These are phyloP conservation scores for Sphaerophoria taeniata DNA, from an alignment of 2,888 invertebrate genomes.

Conservation along the genomic window DNA sequence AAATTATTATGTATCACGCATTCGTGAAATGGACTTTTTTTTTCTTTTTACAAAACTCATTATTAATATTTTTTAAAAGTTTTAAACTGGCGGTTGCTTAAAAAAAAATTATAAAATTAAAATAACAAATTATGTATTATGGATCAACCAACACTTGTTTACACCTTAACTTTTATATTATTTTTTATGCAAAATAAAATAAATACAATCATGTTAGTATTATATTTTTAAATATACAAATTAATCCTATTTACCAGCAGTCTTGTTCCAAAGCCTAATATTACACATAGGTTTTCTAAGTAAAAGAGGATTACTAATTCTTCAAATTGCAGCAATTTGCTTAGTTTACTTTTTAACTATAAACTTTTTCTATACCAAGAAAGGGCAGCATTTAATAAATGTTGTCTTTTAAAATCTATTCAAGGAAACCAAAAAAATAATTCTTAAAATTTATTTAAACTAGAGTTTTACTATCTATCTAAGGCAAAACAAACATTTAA, in stretches of 20 bases:
- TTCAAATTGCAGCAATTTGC: not conserved
- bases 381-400: constrained; percentile 43
- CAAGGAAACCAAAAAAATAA: constrained; percentile 9
- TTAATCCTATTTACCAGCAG: constrained; percentile 43
- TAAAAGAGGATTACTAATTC: not conserved
- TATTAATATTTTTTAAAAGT: no score
- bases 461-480: constrained; percentile 47
- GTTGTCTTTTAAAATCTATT: constrained; percentile 52
- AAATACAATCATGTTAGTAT: constrained; percentile 23
- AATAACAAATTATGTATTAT: no score
- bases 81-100: no score
- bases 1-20: no score
- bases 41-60: no score
- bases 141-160: not conserved
- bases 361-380: constrained; percentile 7
- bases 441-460: constrained; percentile 31
- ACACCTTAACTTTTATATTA: not conserved
- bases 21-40: no score
- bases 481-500: constrained; percentile 10
- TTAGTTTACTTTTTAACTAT: constrained; percentile 23
- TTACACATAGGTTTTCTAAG: constrained; percentile 10
- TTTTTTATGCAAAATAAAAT: not conserved
- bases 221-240: constrained; percentile 20
- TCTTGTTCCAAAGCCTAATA: constrained; percentile 64
- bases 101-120: no score